These are phyloP conservation scores for Astreopora myriophthalma DNA, from an alignment of 64 coral and sea anemone genomes.

Conservation along the genomic window DNA sequence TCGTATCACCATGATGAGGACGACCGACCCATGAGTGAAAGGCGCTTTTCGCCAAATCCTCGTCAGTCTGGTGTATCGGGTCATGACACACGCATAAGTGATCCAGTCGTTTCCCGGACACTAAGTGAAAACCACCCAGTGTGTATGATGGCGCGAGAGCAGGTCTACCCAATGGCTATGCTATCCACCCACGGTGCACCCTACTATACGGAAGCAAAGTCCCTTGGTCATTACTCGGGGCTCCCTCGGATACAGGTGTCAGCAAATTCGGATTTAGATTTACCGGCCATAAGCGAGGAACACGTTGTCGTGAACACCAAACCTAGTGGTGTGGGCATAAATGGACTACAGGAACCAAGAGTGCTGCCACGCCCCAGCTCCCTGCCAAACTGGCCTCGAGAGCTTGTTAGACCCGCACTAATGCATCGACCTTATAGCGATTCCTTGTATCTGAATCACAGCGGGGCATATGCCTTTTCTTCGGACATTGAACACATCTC, in stretches of 20 bases:
- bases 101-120: neutral
- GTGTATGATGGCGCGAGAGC: neutral
- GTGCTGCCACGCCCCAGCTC: constrained; percentile 53
- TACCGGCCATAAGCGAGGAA: constrained; percentile 73
- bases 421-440: constrained; percentile 40
- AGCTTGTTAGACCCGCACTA: constrained; percentile 1
- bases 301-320: neutral
- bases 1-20: constrained; percentile 81
- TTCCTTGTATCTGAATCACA: constrained; percentile 3
- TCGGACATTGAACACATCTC: neutral
- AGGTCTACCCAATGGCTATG: neutral
- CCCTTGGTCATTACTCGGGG: neutral
- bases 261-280: constrained; percentile 27
- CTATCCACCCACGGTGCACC: neutral
- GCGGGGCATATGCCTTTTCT: neutral
- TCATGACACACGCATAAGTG: neutral
- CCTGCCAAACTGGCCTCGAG: constrained; percentile 23
- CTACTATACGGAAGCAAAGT: constrained; percentile 29
- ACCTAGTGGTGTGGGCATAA: neutral
- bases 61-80: neutral
- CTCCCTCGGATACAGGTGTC: neutral
- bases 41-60: neutral
- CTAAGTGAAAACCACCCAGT: neutral
- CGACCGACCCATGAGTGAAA: neutral
- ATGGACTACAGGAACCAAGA: constrained; percentile 4